Base-by-base conservation (phyloP, 2,888 invertebrate species). In the Tanytarsus gracilentus region DNA sequence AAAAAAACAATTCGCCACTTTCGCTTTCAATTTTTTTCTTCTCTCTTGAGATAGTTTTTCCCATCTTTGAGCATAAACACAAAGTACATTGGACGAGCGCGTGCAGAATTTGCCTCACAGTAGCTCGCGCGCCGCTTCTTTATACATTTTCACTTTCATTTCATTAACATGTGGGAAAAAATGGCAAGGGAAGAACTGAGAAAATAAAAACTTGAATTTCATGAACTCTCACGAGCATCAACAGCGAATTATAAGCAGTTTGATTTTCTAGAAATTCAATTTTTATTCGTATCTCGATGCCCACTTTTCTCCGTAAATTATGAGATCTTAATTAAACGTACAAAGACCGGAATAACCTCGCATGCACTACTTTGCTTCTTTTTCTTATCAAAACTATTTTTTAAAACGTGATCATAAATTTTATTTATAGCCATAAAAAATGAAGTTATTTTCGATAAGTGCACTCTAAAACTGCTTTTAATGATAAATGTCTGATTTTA, bases 101-200 rank as follows among this genome's bases (percentile, higher is more conserved):
- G 40, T 40, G 40, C 40, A 40, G 40, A 40, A 40, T 40, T 16
- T 40, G 49, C 9, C 26, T 16, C 44, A 44, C 44, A 44, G 16
- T 16, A 9, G n/a, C 16, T n/a, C 4, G 11, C 18, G n/a, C 21
- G 40, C 7, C 9, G 40, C 40, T 40, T 40, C 40, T 40, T 40
- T n/a, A n/a, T n/a, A n/a, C n/a, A n/a, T n/a, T 51, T 26, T 26
- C 29, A 26, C 26, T 51, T 51, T 51, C 51, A 29, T 27, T 51
- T 51, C 25, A 27, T 8, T 48, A 25, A 40, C 55, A 55, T 55
- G 55, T 55, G 52, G 52, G 26, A 55, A 55, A 55, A 25, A 55
- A 27, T 26, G 40, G 26, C 55, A 23, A 11, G 30, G 33, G 18
- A 40, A 40, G 40, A 40, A 55, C 27, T 14, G 27, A 16, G 1